Evolutionary conservation across 2,888 invertebrate genomes (phyloP).

Genomic region (Panopea generosa): DNA sequence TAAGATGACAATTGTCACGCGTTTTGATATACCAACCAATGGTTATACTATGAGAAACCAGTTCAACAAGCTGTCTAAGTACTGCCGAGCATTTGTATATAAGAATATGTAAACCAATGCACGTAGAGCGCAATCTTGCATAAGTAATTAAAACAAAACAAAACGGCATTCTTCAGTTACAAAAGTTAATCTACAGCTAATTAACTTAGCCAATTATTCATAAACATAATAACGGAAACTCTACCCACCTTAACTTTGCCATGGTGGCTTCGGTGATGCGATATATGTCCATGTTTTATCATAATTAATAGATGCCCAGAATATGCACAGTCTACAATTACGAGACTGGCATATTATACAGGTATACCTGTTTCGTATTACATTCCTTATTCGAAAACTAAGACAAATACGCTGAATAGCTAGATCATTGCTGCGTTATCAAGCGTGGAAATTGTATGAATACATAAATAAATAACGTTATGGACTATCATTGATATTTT

Average conservation of each 20-base stretch:
- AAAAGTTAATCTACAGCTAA: neutral
- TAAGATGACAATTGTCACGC: too few species aligned
- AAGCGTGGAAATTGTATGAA: conserved; percentile 40
- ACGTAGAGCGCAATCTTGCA: too few species aligned
- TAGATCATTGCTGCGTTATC: conserved; percentile 32
- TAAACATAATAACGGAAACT: neutral
- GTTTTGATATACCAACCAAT: too few species aligned
- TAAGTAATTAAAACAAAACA: neutral
- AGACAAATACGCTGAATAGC: conserved; percentile 25
- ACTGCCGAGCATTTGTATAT: too few species aligned
- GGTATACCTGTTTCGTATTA: conserved; percentile 6
- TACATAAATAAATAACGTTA: conserved; percentile 25
- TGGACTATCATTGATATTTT: conserved; percentile 16
- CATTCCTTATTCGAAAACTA: conserved; percentile 41
- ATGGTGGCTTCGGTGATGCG: conserved; percentile 37
- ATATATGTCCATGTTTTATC: conserved; percentile 53
- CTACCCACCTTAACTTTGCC: conserved; percentile 49
- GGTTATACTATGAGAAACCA: too few species aligned
- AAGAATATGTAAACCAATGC: too few species aligned
- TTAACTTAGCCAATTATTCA: too few species aligned
- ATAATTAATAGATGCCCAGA: conserved; percentile 32
- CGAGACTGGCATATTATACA: conserved; percentile 4
- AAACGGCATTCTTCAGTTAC: neutral
- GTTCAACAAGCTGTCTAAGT: too few species aligned
- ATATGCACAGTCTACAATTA: conserved; percentile 24